Conservation (phyloP, 92 coral and sea anemone species). For the Porites evermanni region DNA sequence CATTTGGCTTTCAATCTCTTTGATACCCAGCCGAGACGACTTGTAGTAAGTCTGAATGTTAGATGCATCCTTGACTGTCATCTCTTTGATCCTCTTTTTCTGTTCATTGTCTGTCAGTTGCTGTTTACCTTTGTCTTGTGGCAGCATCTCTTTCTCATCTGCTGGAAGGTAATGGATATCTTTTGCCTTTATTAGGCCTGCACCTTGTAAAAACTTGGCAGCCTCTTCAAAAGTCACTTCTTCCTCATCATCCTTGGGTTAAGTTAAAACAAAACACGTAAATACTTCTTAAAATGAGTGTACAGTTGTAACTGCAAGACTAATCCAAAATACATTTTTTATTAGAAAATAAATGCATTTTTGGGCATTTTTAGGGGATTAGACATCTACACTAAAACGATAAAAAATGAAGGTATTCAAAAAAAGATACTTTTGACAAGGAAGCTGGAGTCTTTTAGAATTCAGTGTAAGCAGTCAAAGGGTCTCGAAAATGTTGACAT, state of each 20-base stretch:
- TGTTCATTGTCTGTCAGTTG: background rate
- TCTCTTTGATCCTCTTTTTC: slow-evolving; percentile 43
- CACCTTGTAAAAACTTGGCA: slow-evolving; percentile 7
- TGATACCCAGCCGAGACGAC: slow-evolving; percentile 75
- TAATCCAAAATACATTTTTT: no score
- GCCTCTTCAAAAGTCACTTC: slow-evolving; percentile 27
- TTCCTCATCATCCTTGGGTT: slow-evolving; percentile 11
- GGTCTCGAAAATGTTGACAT: no score
- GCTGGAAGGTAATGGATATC: slow-evolving; percentile 35
- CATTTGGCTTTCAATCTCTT: slow-evolving; percentile 80
- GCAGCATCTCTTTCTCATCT: slow-evolving; percentile 4
- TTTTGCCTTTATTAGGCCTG: slow-evolving; percentile 33
- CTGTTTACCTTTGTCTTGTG: slow-evolving; percentile 1
- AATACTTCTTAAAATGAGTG: no score
- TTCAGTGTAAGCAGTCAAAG: no score
- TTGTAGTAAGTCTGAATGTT: slow-evolving; percentile 84
- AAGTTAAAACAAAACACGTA: background rate
- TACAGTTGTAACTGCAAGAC: no score
- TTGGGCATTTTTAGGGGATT: no score
- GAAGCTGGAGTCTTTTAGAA: no score
- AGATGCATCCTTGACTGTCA: slow-evolving; percentile 72
- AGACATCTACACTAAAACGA: no score
- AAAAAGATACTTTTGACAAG: no score
- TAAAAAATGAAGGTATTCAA: no score
- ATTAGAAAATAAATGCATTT: no score